Base-by-base conservation (phyloP, 2,113 vertebrate genomes). In the Aphelocoma coerulescens region DNA sequence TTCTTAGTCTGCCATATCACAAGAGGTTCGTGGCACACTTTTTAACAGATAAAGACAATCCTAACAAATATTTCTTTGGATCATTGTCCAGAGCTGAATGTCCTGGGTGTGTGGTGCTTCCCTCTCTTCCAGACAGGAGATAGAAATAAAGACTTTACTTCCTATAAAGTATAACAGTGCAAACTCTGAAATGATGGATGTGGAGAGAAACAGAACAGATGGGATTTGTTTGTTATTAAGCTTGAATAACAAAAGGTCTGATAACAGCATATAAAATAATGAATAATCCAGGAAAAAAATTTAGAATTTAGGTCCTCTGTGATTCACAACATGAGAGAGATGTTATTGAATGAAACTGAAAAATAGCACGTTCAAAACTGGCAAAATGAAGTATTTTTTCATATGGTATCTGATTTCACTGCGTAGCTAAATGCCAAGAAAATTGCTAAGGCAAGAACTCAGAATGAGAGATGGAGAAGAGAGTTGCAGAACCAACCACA, bases 301-400 rank as follows among this genome's bases (percentile, higher is more conserved):
- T 14, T 82, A 16, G 39, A 85, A 76, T 76, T 61, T 72, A 55
- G 35, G 41, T 54, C 3, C 33, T 75, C n/a, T 52, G 41, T 85
- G 33, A 72, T 88, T 85, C 78, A 49, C 37, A 78, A 63, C 6
- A 17, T 23, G 16, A 87, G 35, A 68, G 22, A 89, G 17, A 43
- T 39, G n/a, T 35, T 92, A 76, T 21, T 94, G 86, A 95, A 91
- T 67, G 68, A 84, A 93, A 71, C n/a, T 84, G 84, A 81, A 95
- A 87, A 89, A 44, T 11, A 69, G 6, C 68, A 77, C 10, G 10
- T 61, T 86, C 13, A 44, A 54, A 93, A 49, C 59, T 43, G 59
- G n/a, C 19, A 95, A 69, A 91, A 89, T 48, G 33, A 74, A 78
- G 13, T 37, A 27, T 23, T 66, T 90, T 71, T 89, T 71, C 26